Conservation (phyloP, 2,797 vertebrate species). For the Eptatretus atami region DNA sequence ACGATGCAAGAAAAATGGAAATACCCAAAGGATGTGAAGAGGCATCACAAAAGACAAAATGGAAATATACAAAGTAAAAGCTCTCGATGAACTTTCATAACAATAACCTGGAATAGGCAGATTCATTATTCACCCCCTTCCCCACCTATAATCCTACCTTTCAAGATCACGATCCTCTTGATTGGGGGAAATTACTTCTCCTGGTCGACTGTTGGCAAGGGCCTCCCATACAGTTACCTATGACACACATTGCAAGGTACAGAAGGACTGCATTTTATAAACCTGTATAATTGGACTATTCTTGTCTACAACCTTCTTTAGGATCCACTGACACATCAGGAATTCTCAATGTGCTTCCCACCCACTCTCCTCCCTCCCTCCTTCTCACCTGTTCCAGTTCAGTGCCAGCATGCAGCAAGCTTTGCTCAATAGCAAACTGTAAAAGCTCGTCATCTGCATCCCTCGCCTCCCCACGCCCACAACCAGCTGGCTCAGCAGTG, state of each 20-base stretch:
- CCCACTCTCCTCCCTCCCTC: background rate
- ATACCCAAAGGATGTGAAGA: too few species aligned
- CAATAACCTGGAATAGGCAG: too few species aligned
- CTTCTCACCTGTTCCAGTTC: slow-evolving; percentile 60
- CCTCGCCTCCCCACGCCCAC: slow-evolving; percentile 10
- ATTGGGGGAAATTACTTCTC: slow-evolving; percentile 29
- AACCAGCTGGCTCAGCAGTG: slow-evolving; percentile 29
- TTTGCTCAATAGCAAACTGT: slow-evolving; percentile 91
- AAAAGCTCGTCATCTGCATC: slow-evolving; percentile 65
- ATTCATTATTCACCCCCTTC: too few species aligned
- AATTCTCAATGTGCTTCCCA: background rate
- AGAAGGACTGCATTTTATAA: rapidly evolving
- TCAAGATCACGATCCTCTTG: slow-evolving; percentile 38
- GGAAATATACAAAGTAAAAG: too few species aligned
- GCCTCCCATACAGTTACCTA: slow-evolving; percentile 97
- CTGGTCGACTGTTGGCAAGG: slow-evolving; percentile 79
- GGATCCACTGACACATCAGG: background rate
- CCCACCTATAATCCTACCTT: slow-evolving; percentile 19
- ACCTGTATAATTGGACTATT: too few species aligned
- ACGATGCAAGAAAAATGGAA: background rate
- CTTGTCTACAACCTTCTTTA: too few species aligned
- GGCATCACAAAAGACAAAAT: too few species aligned
- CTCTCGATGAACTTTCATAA: too few species aligned
- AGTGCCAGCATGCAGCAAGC: slow-evolving; percentile 62
- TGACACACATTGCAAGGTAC: background rate